A percentile compares a stretch with the other conserved stretches of the same genome.
phyloP scores from a whole-genome alignment of 2,113 vertebrate species.

The Tyrannus savana region DNA sequence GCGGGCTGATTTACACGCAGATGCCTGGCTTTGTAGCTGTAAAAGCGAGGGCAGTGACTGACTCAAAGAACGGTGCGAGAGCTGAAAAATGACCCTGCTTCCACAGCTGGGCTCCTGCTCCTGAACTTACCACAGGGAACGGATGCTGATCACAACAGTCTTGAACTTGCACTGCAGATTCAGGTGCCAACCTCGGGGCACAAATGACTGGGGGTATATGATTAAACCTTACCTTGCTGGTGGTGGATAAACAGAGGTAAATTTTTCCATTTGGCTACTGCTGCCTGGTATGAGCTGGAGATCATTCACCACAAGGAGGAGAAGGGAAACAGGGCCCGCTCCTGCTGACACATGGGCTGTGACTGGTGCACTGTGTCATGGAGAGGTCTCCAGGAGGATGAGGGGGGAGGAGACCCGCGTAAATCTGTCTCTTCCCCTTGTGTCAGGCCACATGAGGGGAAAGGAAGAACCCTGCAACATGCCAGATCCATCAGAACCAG shows the following conservation, averaged over 20 bases:
- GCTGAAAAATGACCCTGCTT: background rate
- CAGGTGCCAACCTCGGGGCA: background rate
- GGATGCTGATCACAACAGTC: background rate
- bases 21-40: background rate
- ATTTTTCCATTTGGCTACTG: constrained; percentile 25
- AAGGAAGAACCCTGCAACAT: background rate
- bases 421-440: background rate
- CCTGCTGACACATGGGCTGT: background rate
- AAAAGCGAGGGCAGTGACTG: background rate
- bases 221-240: background rate
- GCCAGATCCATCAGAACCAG: background rate
- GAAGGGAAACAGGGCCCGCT: background rate
- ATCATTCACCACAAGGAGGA: background rate
- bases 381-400: background rate
- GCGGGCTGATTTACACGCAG: constrained; percentile 3
- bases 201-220: background rate
- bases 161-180: background rate
- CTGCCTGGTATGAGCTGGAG: background rate
- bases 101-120: background rate
- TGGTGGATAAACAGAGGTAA: background rate
- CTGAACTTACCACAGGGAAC: background rate
- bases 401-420: fast-evolving
- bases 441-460: background rate
- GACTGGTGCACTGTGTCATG: background rate
- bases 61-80: background rate